Conservation (phyloP, 2,113 vertebrate species). For the Silurus asotus region DNA sequence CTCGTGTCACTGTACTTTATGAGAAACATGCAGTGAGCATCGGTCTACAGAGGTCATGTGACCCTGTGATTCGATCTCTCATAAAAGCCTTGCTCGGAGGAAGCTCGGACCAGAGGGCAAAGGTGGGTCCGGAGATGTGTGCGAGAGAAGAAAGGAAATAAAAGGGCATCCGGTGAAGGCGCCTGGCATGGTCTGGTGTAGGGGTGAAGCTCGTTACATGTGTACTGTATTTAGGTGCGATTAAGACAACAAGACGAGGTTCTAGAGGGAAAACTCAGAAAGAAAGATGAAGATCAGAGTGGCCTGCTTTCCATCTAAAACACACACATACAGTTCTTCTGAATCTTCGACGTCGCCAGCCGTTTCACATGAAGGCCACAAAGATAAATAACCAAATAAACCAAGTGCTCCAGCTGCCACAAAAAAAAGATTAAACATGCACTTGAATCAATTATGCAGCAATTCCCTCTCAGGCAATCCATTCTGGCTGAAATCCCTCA, state of each 20-base stretch:
- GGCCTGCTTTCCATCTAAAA: conserved; percentile 35
- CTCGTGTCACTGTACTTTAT: conserved; percentile 4
- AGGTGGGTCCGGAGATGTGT: conserved; percentile 27
- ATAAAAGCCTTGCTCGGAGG: conserved; percentile 18
- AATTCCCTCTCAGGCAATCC: background rate
- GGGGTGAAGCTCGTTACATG: conserved; percentile 8
- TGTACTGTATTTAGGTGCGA: background rate
- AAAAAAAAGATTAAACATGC: background rate
- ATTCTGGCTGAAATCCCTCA: background rate
- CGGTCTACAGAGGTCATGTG: background rate
- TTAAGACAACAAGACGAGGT: background rate
- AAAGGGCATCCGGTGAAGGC: background rate
- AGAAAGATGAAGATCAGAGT: conserved; percentile 37
- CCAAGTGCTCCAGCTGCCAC: conserved; percentile 23
- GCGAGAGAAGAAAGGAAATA: background rate
- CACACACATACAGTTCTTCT: conserved; percentile 14
- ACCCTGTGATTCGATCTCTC: conserved; percentile 2
- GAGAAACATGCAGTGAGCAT: background rate
- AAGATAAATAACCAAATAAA: conserved; percentile 49
- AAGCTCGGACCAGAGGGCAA: conserved; percentile 35
- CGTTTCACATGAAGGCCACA: conserved; percentile 25
- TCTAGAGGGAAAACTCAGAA: background rate
- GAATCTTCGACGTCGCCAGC: background rate
- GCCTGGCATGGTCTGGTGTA: background rate
- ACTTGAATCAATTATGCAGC: conserved; percentile 24